Percentiles rank a stretch among this genome's conserved stretches.
Evolutionary conservation across 1,140 invertebrate species (phyloP).

Genomic region (Drosophila rufa): DNA sequence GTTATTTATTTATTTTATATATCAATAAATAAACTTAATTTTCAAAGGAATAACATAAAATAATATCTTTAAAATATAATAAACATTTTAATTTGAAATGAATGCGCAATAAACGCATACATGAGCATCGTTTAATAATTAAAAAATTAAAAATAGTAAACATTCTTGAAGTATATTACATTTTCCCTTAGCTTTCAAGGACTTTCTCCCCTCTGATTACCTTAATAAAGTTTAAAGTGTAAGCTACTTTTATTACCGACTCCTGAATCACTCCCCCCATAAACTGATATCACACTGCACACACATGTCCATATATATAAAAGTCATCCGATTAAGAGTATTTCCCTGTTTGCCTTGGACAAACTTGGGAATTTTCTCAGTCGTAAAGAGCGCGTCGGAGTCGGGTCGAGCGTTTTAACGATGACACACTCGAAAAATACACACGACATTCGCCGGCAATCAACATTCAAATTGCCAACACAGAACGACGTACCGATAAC

Average conservation of each 20-base stretch:
- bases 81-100: no score
- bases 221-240: background rate
- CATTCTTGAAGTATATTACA: no score
- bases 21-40: no score
- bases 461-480: slow-evolving; percentile 62
- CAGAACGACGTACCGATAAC: slow-evolving; percentile 53
- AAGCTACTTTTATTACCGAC: background rate
- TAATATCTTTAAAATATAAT: no score
- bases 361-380: slow-evolving; percentile 30
- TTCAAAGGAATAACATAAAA: no score
- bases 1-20: no score
- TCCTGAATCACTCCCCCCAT: slow-evolving; percentile 23
- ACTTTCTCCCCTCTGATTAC: background rate
- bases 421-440: slow-evolving; percentile 63
- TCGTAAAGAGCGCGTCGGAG: slow-evolving; percentile 45
- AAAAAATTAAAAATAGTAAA: no score
- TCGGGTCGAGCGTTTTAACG: slow-evolving; percentile 61
- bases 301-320: slow-evolving; percentile 1
- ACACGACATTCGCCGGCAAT: slow-evolving; percentile 29
- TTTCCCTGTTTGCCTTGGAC: slow-evolving; percentile 26
- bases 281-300: slow-evolving; percentile 20
- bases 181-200: background rate
- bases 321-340: slow-evolving; percentile 55
- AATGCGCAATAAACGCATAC: no score
- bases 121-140: no score